Percentiles rank a stretch among this genome's conserved stretches.
These are phyloP conservation scores for Scylla paramamosain DNA, from an alignment of 1,140 invertebrate species.

Conservation along the genomic window DNA sequence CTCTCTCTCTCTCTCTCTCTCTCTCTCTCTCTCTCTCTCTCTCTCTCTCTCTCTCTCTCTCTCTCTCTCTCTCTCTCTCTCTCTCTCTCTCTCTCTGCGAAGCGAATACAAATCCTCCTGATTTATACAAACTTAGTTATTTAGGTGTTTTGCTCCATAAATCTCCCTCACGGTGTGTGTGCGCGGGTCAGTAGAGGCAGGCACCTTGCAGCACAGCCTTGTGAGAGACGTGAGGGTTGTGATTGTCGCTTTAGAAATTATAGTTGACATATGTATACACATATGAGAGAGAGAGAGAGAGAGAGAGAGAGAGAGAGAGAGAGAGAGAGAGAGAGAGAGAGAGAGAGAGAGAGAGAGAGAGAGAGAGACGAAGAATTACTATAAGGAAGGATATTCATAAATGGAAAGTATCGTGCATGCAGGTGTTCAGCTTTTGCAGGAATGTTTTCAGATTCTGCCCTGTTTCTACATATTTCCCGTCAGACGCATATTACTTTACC, in stretches of 20 bases:
- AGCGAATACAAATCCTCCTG: background rate
- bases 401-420: no score
- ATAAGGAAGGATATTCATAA: background rate
- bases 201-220: background rate
- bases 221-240: background rate
- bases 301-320: no score
- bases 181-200: background rate
- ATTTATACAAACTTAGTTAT: background rate
- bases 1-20: constrained; percentile 29
- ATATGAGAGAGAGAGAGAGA: no score
- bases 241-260: background rate
- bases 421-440: no score
- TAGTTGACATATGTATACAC: no score
- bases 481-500: no score
- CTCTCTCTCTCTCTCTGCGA: background rate
- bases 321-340: no score
- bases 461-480: no score
- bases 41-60: constrained; percentile 29
- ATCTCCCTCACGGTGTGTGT: background rate
- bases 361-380: background rate
- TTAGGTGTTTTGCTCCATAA: background rate
- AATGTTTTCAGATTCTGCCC: no score
- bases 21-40: constrained; percentile 29
- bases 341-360: no score
- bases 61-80: constrained; percentile 17